Conservation (phyloP, 1,140 invertebrate species). For the Palaemon carinicauda region DNA sequence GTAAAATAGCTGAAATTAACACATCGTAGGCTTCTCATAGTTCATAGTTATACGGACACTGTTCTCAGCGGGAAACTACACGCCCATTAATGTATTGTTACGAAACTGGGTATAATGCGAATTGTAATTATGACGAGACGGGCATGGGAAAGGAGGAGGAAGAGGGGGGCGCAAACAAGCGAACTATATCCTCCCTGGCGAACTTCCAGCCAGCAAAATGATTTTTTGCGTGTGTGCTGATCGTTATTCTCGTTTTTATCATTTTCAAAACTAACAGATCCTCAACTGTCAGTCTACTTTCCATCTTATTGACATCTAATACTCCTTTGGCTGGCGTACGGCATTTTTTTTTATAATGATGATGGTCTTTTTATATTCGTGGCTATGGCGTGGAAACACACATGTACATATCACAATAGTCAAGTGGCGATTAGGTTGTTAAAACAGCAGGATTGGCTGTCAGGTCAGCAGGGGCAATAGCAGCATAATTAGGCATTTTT, state of each 20-base stretch:
- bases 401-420: constrained; percentile 10
- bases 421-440: not conserved
- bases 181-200: not conserved
- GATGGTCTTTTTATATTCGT: not conserved
- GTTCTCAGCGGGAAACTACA: too few relatives aligned
- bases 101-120: too few relatives aligned
- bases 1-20: too few relatives aligned
- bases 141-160: too few relatives aligned
- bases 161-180: too few relatives aligned
- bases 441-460: not conserved
- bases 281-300: too few relatives aligned
- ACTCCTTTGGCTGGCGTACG: not conserved
- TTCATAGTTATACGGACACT: not conserved
- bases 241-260: not conserved
- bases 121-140: not conserved
- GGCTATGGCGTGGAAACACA: constrained; percentile 1
- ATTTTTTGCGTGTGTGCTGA: not conserved
- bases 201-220: not conserved
- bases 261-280: not conserved
- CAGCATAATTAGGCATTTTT: not conserved
- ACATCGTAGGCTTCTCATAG: not conserved
- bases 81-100: too few relatives aligned
- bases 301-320: not conserved
- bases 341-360: too few relatives aligned
- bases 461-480: not conserved